These are phyloP conservation scores for Acholoe squamosa DNA, from an alignment of 2,888 invertebrate species.

Conservation along the genomic window DNA sequence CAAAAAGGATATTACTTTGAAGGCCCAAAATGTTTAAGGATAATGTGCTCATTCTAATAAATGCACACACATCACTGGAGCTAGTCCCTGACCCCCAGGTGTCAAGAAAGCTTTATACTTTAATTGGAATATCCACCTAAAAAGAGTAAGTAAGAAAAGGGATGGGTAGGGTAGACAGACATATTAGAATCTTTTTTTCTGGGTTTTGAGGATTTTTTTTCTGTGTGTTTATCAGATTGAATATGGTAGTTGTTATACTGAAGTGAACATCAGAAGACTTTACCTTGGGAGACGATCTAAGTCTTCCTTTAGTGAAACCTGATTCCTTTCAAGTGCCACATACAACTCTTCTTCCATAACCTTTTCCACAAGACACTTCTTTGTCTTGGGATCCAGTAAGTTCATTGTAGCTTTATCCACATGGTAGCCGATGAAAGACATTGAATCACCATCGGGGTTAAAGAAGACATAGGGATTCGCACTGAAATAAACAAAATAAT, in stretches of 20 bases:
- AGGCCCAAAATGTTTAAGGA: neutral
- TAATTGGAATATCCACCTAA: no score
- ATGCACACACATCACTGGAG: no score
- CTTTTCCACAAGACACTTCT: neutral
- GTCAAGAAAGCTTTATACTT: no score
- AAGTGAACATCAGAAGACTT: no score
- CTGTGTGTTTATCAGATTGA: no score
- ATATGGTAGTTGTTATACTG: no score
- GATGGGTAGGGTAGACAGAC: no score
- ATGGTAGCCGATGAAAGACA: constrained; percentile 9
- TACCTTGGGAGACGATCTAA: neutral
- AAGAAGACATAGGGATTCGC: constrained; percentile 32
- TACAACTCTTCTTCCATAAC: neutral
- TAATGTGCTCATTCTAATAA: neutral
- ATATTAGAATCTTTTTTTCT: no score
- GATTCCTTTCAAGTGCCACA: neutral
- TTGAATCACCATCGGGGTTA: neutral
- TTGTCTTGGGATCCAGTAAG: neutral
- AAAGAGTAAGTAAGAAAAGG: no score
- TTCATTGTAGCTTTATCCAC: neutral
- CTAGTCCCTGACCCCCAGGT: no score
- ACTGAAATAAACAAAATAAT: neutral
- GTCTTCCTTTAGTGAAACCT: neutral
- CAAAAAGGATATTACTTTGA: no score
- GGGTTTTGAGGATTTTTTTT: no score